phyloP scores from a whole-genome alignment of 2,888 invertebrate species.

The Dasypolia templi region DNA sequence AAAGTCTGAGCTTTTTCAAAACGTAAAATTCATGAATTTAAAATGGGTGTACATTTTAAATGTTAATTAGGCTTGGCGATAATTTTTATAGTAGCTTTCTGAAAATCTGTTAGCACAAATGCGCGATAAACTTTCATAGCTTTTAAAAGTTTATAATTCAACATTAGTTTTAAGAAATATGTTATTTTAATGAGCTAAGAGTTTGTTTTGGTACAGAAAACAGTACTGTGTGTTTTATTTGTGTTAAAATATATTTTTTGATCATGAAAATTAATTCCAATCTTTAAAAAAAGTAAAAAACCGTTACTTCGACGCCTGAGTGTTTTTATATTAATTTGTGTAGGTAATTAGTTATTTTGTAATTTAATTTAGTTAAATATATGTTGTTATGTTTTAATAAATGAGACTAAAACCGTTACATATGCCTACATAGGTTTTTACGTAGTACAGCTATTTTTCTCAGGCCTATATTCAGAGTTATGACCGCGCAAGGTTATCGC shows the following conservation, averaged over 20 bases:
- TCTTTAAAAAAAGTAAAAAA: background rate
- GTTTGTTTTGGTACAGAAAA: background rate
- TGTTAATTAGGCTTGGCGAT: constrained; percentile 68
- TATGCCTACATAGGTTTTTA: background rate
- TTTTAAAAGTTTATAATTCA: constrained; percentile 35
- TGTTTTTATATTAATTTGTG: too few relatives aligned
- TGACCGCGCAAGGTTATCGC: constrained; percentile 34
- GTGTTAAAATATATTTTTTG: background rate
- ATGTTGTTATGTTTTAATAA: too few relatives aligned
- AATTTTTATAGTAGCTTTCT: constrained; percentile 58
- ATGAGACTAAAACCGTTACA: too few relatives aligned
- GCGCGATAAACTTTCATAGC: constrained; percentile 52
- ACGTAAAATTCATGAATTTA: constrained; percentile 73
- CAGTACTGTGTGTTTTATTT: background rate
- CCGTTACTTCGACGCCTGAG: too few relatives aligned
- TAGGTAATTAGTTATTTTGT: too few relatives aligned
- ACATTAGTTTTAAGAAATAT: constrained; percentile 14
- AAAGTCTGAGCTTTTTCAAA: constrained; percentile 72
- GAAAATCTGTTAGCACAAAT: constrained; percentile 53
- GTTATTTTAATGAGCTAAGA: constrained; percentile 26
- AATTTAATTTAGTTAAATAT: too few relatives aligned
- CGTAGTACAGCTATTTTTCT: constrained; percentile 4
- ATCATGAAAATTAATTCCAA: background rate
- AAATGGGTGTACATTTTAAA: constrained; percentile 68
- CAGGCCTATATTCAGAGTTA: constrained; percentile 27